Conservation (phyloP, 2,113 vertebrate species). For the Plestiodon gilberti region DNA sequence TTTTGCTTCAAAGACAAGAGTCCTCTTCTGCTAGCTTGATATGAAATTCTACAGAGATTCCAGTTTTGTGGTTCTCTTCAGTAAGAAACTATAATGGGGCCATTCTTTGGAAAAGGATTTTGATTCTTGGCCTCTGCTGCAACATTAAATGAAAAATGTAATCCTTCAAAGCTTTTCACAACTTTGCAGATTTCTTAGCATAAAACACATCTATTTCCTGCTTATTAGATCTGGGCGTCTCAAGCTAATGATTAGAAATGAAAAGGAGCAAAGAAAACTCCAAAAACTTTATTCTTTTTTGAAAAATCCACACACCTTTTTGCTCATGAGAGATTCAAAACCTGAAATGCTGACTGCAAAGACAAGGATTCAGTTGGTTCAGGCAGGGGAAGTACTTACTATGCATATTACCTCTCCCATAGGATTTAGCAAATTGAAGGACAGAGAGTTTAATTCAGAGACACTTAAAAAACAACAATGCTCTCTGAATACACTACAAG, state of each 20-base stretch:
- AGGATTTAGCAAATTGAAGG: background rate
- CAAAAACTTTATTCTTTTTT: background rate
- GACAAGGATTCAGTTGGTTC: background rate
- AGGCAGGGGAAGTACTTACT: slow-evolving; percentile 16
- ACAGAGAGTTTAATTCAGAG: slow-evolving; percentile 19
- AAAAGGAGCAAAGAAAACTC: background rate
- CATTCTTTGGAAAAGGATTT: background rate
- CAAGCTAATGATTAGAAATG: background rate
- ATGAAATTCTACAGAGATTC: background rate
- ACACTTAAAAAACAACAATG: slow-evolving; percentile 41
- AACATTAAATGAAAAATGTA: slow-evolving; percentile 11
- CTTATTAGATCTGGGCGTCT: background rate
- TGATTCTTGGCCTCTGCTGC: slow-evolving; percentile 14
- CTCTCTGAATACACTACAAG: slow-evolving; percentile 23
- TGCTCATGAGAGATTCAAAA: slow-evolving; percentile 2
- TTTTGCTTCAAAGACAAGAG: background rate
- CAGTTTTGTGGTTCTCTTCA: background rate
- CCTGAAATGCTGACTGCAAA: slow-evolving; percentile 30
- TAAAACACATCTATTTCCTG: background rate
- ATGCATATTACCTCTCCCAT: background rate
- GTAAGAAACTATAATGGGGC: background rate
- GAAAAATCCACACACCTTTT: background rate
- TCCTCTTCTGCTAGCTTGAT: background rate
- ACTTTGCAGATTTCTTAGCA: background rate
- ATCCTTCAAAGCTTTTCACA: background rate